A percentile compares a stretch with the other conserved stretches of the same genome.
Conservation (phyloP, 2,113 vertebrate species). For the Cephalophus harveyi region DNA sequence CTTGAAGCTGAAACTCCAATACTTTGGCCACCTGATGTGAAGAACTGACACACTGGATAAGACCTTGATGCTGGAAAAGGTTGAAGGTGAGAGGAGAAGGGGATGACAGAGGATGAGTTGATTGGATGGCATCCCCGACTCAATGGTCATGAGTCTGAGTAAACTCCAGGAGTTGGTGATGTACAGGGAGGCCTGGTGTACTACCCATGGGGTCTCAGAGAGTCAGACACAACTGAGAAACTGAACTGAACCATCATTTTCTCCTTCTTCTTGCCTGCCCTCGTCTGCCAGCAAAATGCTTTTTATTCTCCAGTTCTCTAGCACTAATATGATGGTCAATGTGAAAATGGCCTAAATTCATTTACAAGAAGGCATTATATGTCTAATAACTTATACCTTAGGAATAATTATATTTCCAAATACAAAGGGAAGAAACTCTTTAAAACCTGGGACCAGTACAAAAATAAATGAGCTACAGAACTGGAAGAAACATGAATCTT, state of each 20-base stretch:
- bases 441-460: not conserved
- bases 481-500: not conserved
- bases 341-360: not conserved
- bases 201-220: fast-evolving
- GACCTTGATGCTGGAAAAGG: not conserved
- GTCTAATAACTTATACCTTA: not conserved
- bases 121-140: not conserved
- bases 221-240: not conserved
- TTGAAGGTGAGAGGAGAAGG: fast-evolving
- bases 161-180: not conserved
- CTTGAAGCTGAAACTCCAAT: not conserved
- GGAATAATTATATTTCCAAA: not conserved
- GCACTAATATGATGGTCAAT: too few species aligned
- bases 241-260: not conserved
- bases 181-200: not conserved
- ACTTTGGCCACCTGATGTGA: not conserved
- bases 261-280: not conserved
- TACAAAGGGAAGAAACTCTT: not conserved
- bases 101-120: not conserved
- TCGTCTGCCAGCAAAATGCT: not conserved
- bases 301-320: not conserved
- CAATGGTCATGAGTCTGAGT: not conserved
- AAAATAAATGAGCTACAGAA: not conserved
- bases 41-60: not conserved
- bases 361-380: not conserved